Base-by-base conservation (phyloP, 2,113 vertebrate species). In the Grallaria varia region DNA sequence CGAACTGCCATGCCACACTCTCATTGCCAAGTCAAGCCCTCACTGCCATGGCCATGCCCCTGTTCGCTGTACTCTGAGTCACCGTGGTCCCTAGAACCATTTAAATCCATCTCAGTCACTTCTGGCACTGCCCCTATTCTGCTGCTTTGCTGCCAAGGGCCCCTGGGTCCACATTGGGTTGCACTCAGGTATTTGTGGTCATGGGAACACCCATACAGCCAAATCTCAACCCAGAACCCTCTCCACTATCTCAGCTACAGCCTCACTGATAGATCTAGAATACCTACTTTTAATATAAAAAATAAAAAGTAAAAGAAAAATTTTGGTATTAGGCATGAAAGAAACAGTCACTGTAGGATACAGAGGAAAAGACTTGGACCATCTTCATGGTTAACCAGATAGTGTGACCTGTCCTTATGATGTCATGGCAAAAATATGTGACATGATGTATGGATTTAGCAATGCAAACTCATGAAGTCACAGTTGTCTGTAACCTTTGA, bases 401-500 rank as follows among this genome's bases (percentile, higher is more conserved):
- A 31, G 5, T 60, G 25, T 84, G 49, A 80, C 59, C 31, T 59
- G 6, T 20, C 50, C 0, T 0, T 64, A 23, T 39, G 33, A 50
- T 18, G 10, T 39, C 35, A 56, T 12, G 18, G 47, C 19, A 94
- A 64, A 94, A 81, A 35, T 25, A 13, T 42, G 35, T 63, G 62
- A 35, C 7, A 28, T 66, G 55, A 19, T 0, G 0, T 28, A 33
- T 8, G 10, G 21, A 55, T 64, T 77, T 67, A 64, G 12, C n/a
- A 27, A 87, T 42, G 14, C 9, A 42, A 90, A 72, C 4, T 80
- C 23, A 60, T 37, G 23, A 50, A 64, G 30, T 42, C 33, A 60
- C n/a, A 62, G 9, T 27, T 84, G 21, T 31, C n/a, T 62, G 8
- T 73, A 63, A 31, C 6, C 6, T 71, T 55, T 73, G 16, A 33